Percentiles rank a stretch among this genome's conserved stretches.
phyloP scores from a whole-genome alignment of 2,113 vertebrate genomes.

The Okapia johnstoni region DNA sequence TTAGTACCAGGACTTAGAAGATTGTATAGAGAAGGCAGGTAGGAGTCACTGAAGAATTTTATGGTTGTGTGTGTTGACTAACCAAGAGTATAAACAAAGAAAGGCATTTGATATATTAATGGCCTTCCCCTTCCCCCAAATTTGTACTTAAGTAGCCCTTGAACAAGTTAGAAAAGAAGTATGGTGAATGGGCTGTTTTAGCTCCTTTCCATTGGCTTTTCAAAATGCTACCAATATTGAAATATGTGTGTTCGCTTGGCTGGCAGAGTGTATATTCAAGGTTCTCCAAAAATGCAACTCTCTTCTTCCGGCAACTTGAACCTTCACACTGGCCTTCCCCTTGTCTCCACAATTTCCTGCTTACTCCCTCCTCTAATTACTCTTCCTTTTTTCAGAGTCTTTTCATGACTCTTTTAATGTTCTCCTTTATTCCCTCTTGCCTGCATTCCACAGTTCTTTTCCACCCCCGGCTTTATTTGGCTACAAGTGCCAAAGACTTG shows the following conservation, averaged over 20 bases:
- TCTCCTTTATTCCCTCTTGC: constrained; percentile 46
- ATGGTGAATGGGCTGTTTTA: neutral
- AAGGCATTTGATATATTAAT: neutral
- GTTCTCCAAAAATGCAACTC: constrained; percentile 1
- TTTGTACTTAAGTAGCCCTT: neutral
- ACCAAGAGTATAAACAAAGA: constrained; percentile 29
- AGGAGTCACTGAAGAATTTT: neutral
- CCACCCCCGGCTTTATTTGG: neutral
- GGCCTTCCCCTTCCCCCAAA: neutral
- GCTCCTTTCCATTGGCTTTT: constrained; percentile 48
- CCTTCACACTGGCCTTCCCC: neutral
- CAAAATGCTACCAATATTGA: constrained; percentile 43
- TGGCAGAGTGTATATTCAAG: neutral
- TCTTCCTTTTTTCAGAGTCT: constrained; percentile 37
- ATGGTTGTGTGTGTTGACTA: constrained; percentile 20
- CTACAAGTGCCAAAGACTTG: constrained; percentile 20
- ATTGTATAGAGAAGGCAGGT: neutral
- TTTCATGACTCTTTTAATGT: constrained; percentile 26
- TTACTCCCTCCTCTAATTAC: neutral
- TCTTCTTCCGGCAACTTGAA: constrained; percentile 36
- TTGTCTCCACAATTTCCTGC: constrained; percentile 54
- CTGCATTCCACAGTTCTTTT: constrained; percentile 48
- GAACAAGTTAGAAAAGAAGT: constrained; percentile 41
- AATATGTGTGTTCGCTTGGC: constrained; percentile 54
- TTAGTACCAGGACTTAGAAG: constrained; percentile 9